phyloP scores from a whole-genome alignment of 1,140 invertebrate genomes.

The Steinernema feltiae region DNA sequence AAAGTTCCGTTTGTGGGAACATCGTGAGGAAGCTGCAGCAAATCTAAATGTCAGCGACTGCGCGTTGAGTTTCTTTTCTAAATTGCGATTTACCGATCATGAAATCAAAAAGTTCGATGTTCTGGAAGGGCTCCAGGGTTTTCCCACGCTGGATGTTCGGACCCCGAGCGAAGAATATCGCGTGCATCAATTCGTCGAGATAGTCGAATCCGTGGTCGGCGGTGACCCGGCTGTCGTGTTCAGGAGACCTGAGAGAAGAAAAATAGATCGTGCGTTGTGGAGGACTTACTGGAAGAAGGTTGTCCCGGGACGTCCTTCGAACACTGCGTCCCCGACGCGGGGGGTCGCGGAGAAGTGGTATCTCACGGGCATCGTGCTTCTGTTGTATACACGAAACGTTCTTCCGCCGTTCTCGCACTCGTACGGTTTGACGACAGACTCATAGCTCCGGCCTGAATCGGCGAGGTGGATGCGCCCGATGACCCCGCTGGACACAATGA shows the following conservation, averaged over 20 bases:
- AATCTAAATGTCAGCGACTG: background rate
- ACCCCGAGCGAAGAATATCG: constrained; percentile 49
- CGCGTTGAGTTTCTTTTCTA: background rate
- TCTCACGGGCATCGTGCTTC: constrained; percentile 16
- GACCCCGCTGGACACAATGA: background rate
- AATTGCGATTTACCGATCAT: constrained; percentile 35
- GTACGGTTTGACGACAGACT: background rate
- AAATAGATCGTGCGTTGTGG: too few relatives aligned
- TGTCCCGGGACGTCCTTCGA: constrained; percentile 40
- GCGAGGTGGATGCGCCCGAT: background rate
- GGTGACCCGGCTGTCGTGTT: constrained; percentile 22
- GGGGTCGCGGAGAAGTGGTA: constrained; percentile 39
- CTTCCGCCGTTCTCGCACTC: background rate
- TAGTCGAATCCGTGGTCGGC: constrained; percentile 46
- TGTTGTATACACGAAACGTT: constrained; percentile 15
- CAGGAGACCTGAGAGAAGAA: constrained; percentile 25
- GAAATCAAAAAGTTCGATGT: constrained; percentile 48
- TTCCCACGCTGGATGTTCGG: constrained; percentile 36
- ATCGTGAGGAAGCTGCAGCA: background rate
- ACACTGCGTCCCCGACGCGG: constrained; percentile 37
- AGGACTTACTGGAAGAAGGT: constrained; percentile 36
- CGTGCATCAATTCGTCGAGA: constrained; percentile 35
- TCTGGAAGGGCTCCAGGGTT: constrained; percentile 47
- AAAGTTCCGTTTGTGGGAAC: background rate
- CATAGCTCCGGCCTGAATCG: background rate